Evolutionary conservation across 1,140 invertebrate genomes (phyloP), one percentile per base, ranked within the genome.

Genomic region (Antheraea pernyi): DNA sequence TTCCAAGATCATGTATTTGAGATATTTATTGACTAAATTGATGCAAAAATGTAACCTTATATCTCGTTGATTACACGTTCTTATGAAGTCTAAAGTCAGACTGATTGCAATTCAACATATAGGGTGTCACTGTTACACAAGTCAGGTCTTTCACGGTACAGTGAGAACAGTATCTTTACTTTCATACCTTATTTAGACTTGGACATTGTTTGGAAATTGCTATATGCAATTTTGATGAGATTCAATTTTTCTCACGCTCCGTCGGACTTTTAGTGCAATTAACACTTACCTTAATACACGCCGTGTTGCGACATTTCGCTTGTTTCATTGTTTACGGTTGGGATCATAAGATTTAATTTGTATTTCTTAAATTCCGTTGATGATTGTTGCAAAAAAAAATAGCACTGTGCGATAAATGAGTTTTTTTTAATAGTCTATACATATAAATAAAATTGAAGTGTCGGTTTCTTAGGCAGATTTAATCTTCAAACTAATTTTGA

Each of bases 151-250:
- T 19, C 39, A 59, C 6, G 59, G 48, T 68, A 65, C 53, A 63
- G 30, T 53, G 59, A 59, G 37, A n/a, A 53, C 7, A 0, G 39
- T 13, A 11, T 53, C 16, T 68, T 66, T 70, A 70, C 74, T 75
- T 72, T 75, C 74, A 75, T 70, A 70, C 68, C 68, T 64, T 67
- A 71, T 75, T 75, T 67, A 19, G 59, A 37, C 10, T 69, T 42
- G 73, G 53, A 74, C 61, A 72, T 75, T 75, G 74, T 75, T 72
- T 75, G 74, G 74, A 72, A 75, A 75, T 68, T 69, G 10, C 58
- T 48, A 70, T 67, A 69, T 72, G 70, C 70, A 75, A 71, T 68
- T 70, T 72, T 68, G 70, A 69, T 67, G 67, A 72, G 60, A 72
- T 67, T 68, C 64, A 42, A 68, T 65, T 69, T 53, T 75, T 75